These are phyloP conservation scores for Melipona bicolor DNA, from an alignment of 2,888 invertebrate species.

Conservation along the genomic window DNA sequence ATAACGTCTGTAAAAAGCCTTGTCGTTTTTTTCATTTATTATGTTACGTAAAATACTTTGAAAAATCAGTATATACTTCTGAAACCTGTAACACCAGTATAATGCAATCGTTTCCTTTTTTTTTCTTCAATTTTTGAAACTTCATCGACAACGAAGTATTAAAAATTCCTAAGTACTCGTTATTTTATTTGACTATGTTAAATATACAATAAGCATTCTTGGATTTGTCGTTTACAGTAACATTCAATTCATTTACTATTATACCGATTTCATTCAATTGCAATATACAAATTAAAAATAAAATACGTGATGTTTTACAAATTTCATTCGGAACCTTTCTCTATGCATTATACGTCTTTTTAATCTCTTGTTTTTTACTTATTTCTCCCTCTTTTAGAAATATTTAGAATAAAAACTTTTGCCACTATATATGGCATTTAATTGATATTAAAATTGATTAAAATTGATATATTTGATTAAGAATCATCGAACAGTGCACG, in stretches of 20 bases:
- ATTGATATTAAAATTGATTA: slow-evolving; percentile 38
- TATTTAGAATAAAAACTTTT: slow-evolving; percentile 50
- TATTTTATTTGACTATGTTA: slow-evolving; percentile 66
- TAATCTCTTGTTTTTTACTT: neutral
- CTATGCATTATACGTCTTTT: neutral
- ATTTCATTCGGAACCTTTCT: slow-evolving; percentile 40
- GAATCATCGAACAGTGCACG: slow-evolving; percentile 82
- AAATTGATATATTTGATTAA: slow-evolving; percentile 56
- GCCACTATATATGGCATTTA: slow-evolving; percentile 49
- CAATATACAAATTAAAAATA: slow-evolving; percentile 52
- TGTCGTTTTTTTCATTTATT: slow-evolving; percentile 10
- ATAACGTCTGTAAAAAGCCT: neutral
- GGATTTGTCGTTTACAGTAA: slow-evolving; percentile 36
- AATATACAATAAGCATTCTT: slow-evolving; percentile 66
- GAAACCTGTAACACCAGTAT: neutral
- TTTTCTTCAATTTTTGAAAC: neutral
- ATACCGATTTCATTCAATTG: slow-evolving; percentile 8
- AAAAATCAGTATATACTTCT: neutral
- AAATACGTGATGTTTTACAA: slow-evolving; percentile 42
- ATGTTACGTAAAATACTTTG: neutral
- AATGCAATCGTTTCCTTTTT: neutral
- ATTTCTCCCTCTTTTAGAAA: slow-evolving; percentile 27
- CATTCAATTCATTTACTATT: slow-evolving; percentile 40
- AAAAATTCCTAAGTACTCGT: slow-evolving; percentile 53
- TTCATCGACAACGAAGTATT: slow-evolving; percentile 38